Percentiles rank a stretch among this genome's conserved stretches.
These are phyloP conservation scores for Pandion haliaetus DNA, from an alignment of 2,113 vertebrate species.

Conservation along the genomic window DNA sequence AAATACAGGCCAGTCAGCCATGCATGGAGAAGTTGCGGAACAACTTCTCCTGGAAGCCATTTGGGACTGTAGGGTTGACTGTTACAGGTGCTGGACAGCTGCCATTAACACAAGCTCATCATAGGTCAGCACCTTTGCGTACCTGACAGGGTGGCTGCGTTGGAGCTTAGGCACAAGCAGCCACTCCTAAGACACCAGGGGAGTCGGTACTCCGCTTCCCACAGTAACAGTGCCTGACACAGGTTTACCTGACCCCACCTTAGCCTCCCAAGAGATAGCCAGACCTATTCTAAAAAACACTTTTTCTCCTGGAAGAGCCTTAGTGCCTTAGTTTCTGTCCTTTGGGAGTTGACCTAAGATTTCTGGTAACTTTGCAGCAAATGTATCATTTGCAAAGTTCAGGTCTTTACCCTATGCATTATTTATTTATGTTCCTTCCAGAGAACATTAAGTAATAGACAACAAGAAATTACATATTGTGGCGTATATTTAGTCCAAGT, in stretches of 20 bases:
- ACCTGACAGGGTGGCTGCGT: background rate
- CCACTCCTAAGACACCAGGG: background rate
- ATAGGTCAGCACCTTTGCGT: background rate
- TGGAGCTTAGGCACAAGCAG: background rate
- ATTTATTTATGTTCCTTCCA: conserved; percentile 25
- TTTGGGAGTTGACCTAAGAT: background rate
- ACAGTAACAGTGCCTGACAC: background rate
- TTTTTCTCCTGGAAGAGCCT: background rate
- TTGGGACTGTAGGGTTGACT: background rate
- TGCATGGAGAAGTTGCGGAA: background rate
- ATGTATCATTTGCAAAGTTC: background rate
- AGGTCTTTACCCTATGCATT: background rate
- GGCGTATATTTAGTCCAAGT: conserved; percentile 1
- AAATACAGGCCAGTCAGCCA: background rate
- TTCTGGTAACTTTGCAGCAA: conserved; percentile 24
- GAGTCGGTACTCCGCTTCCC: background rate
- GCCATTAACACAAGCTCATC: background rate
- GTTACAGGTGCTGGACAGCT: background rate
- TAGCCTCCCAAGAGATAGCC: background rate
- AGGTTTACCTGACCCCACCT: background rate
- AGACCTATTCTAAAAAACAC: background rate
- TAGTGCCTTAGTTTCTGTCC: background rate
- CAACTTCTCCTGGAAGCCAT: background rate
- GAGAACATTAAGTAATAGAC: background rate
- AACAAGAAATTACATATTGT: background rate